These are phyloP conservation scores for Unio delphinus DNA, from an alignment of 2,888 invertebrate genomes.

Conservation along the genomic window DNA sequence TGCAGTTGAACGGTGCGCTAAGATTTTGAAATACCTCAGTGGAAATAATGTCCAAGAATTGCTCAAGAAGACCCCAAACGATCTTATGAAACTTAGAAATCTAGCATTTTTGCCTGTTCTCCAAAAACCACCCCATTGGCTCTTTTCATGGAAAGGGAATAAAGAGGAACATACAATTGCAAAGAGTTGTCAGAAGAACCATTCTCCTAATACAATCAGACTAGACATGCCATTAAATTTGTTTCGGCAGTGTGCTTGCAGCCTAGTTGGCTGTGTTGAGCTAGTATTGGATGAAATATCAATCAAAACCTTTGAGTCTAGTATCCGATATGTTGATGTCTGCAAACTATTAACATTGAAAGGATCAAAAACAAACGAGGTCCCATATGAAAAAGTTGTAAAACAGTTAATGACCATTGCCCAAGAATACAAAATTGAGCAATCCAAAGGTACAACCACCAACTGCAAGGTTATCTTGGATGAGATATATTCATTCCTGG, in stretches of 20 bases:
- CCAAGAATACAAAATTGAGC: slow-evolving; percentile 1
- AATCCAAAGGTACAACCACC: neutral
- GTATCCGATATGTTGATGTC: neutral
- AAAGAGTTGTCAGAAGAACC: no score
- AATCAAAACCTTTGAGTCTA: no score
- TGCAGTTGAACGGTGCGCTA: no score
- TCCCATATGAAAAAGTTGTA: slow-evolving; percentile 4
- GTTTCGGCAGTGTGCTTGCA: slow-evolving; percentile 3
- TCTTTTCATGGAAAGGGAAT: slow-evolving; percentile 41
- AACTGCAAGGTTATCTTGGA: slow-evolving; percentile 2
- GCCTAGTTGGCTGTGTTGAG: slow-evolving; percentile 14
- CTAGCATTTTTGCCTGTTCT: slow-evolving; percentile 35
- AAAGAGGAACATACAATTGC: neutral
- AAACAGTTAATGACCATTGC: slow-evolving; percentile 6
- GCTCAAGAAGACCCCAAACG: no score
- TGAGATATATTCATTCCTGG: slow-evolving; percentile 6
- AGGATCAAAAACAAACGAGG: neutral
- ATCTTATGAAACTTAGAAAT: slow-evolving; percentile 3
- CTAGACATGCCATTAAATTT: slow-evolving; percentile 18
- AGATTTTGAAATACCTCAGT: no score
- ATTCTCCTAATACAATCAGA: neutral
- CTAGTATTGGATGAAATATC: slow-evolving; percentile 17
- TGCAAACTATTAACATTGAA: neutral
- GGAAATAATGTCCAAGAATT: no score
- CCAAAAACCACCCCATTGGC: slow-evolving; percentile 36